Evolutionary conservation across 2,888 invertebrate species (phyloP).

Genomic region (Lampropteryx suffumata): DNA sequence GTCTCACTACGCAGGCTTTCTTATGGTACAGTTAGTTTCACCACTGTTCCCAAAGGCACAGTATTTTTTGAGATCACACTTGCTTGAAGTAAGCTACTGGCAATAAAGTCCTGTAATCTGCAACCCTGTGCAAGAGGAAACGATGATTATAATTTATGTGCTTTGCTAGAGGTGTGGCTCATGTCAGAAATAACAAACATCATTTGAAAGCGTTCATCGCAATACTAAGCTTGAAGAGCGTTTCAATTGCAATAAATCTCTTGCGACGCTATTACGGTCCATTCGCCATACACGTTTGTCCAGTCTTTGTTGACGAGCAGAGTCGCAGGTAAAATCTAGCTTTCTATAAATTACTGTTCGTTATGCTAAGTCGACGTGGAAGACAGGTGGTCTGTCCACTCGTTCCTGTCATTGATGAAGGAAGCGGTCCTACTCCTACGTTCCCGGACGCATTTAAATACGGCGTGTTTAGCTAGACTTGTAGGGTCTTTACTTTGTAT

Average conservation of each 20-base stretch:
- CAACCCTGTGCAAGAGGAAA: neutral
- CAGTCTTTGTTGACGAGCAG: slow-evolving; percentile 7
- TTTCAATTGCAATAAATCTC: slow-evolving; percentile 19
- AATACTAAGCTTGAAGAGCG: slow-evolving; percentile 4
- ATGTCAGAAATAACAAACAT: slow-evolving; percentile 12
- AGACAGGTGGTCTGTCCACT: slow-evolving; percentile 62
- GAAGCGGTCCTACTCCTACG: slow-evolving; percentile 14
- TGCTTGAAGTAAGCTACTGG: no score
- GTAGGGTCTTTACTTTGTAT: slow-evolving; percentile 16
- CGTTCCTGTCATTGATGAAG: slow-evolving; percentile 19
- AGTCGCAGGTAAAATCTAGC: slow-evolving; percentile 15
- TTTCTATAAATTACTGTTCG: slow-evolving; percentile 72
- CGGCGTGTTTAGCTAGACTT: slow-evolving; percentile 19
- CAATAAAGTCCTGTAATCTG: no score
- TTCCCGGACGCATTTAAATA: slow-evolving; percentile 17
- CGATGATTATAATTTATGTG: slow-evolving; percentile 5
- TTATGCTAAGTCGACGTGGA: slow-evolving; percentile 60
- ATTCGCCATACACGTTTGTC: slow-evolving; percentile 10
- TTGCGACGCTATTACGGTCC: slow-evolving; percentile 8
- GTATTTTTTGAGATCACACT: no score
- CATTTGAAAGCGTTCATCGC: slow-evolving; percentile 15
- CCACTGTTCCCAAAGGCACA: no score
- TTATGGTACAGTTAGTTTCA: no score
- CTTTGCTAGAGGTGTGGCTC: neutral
- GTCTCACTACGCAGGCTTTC: no score